These are phyloP conservation scores for Drosophila pseudotalamancana DNA, from an alignment of 2,888 invertebrate genomes.

Conservation along the genomic window DNA sequence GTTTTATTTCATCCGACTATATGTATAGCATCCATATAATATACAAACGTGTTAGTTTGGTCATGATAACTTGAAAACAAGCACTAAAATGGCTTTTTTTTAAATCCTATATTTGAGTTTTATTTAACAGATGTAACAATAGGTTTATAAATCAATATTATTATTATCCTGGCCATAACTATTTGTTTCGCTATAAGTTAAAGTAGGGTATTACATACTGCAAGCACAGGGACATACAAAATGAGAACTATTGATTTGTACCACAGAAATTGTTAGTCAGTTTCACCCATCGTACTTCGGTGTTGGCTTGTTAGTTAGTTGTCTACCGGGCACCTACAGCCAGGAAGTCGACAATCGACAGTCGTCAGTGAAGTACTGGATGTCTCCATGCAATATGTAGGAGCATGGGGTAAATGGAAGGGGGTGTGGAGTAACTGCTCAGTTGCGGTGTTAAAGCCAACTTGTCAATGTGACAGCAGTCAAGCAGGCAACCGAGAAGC, in stretches of 20 bases:
- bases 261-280: neutral
- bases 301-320: slow-evolving; percentile 54
- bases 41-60: no score
- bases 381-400: slow-evolving; percentile 1
- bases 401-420: neutral
- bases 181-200: no score
- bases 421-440: neutral
- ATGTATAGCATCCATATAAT: no score
- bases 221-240: no score
- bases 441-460: slow-evolving; percentile 69
- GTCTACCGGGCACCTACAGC: slow-evolving; percentile 36
- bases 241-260: neutral
- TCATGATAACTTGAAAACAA: no score
- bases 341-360: slow-evolving; percentile 27
- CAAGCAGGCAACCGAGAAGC: slow-evolving; percentile 72
- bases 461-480: slow-evolving; percentile 74
- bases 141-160: no score
- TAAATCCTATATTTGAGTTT: no score
- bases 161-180: no score
- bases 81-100: no score
- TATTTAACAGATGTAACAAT: no score
- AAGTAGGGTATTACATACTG: no score
- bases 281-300: slow-evolving; percentile 6
- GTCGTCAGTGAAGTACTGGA: slow-evolving; percentile 25
- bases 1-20: no score